These are phyloP conservation scores for Spinibarbus caldwelli DNA, from an alignment of 2,797 vertebrate species.

Conservation along the genomic window DNA sequence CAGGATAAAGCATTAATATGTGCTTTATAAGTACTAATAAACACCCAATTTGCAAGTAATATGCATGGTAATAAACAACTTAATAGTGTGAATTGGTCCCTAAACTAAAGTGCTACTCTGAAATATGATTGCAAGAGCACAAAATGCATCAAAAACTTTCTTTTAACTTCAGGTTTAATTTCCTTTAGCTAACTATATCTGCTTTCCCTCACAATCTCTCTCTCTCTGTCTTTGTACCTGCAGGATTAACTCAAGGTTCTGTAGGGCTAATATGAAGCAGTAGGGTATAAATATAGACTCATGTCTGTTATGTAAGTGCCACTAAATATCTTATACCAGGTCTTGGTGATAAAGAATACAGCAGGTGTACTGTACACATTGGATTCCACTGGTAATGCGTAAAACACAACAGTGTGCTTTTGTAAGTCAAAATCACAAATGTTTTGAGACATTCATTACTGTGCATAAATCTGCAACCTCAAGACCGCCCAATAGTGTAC, in stretches of 20 bases:
- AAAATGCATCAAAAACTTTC: background rate
- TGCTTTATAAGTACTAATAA: background rate
- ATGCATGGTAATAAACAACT: background rate
- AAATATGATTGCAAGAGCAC: background rate
- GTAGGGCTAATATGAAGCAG: conserved; percentile 43
- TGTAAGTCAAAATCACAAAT: background rate
- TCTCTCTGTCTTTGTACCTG: conserved; percentile 10
- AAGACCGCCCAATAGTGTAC: background rate
- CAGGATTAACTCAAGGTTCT: conserved; percentile 50
- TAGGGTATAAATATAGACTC: conserved; percentile 50
- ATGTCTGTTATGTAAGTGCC: conserved; percentile 46
- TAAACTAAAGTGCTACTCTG: background rate
- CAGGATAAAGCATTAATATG: no score
- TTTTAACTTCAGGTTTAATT: background rate
- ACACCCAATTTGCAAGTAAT: background rate
- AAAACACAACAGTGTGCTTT: background rate
- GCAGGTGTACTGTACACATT: background rate
- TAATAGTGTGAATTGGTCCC: background rate
- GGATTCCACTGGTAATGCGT: background rate
- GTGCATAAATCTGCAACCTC: background rate
- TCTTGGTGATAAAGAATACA: background rate
- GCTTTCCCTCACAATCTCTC: conserved; percentile 3
- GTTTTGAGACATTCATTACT: background rate
- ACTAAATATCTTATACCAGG: conserved; percentile 44
- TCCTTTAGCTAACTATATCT: background rate